Evolutionary conservation across 1,140 invertebrate species (phyloP).

Genomic region (Pomacea maculata): DNA sequence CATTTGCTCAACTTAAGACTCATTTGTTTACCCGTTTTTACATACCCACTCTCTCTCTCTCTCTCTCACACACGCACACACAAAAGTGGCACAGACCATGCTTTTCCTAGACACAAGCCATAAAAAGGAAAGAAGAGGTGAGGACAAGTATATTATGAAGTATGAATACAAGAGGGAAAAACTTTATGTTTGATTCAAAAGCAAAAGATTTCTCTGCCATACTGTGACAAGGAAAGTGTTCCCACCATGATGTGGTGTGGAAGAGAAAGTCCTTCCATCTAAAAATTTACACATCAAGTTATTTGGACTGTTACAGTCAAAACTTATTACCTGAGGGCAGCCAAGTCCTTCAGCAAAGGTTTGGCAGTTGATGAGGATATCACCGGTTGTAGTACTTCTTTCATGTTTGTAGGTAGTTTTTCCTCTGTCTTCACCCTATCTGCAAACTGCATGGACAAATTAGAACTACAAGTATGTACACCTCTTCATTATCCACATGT

Average conservation of each 20-base stretch:
- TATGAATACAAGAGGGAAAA: too few species aligned
- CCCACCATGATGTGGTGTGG: too few species aligned
- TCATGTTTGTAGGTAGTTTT: neutral
- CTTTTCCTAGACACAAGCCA: too few species aligned
- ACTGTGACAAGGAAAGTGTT: too few species aligned
- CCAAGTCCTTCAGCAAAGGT: constrained; percentile 34
- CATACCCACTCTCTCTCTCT: neutral
- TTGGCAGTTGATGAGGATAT: constrained; percentile 19
- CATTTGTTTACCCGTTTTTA: neutral
- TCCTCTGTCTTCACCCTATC: neutral
- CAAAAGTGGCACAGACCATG: neutral
- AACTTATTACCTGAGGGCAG: constrained; percentile 16
- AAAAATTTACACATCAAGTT: neutral
- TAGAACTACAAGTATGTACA: neutral
- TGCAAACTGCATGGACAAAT: neutral
- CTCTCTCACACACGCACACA: neutral
- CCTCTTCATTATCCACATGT: neutral
- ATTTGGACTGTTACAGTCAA: neutral
- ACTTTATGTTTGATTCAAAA: too few species aligned
- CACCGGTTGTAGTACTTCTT: constrained; percentile 9
- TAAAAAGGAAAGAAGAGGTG: too few species aligned
- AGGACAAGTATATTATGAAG: too few species aligned
- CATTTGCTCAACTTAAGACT: neutral
- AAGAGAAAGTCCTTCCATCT: too few species aligned
- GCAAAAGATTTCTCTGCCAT: too few species aligned